Evolutionary conservation across 1,140 invertebrate species (phyloP), one percentile per base, ranked within the genome.

Genomic region (Antheraea mylitta): DNA sequence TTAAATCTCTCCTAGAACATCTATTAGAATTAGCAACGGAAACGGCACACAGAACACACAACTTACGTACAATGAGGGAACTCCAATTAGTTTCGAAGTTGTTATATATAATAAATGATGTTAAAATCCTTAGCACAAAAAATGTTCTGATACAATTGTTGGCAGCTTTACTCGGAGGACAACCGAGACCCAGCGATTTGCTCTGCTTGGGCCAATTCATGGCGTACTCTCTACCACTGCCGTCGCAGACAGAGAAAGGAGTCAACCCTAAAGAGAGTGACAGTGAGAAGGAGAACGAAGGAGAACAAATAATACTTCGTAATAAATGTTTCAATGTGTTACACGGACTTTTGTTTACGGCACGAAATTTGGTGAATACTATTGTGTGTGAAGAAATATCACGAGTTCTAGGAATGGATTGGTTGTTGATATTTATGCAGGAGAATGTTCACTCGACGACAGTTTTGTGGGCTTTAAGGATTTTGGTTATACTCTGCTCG

Each of bases 1-100:
- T 99, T 70, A 95, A 98, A 75, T 98, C 98, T 0, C 93, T 99
- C 18, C 94, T 99, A 76, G 99, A 99, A 89, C 98, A 99, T 92
- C 95, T 99, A 68, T 95, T 98, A 74, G 98, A 99, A 89, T 90
- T 99, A 16, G 96, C 98, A 4, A 97, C 97, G 19, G 98, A 99
- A 85, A 98, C 97, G 0, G 97, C 96, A 83, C 98, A 99, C 80
- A 96, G 97, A 85, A 95, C 96, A 73, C 96, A 95, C 77, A 99
- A 99, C 92, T 93, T 98, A 67, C 95, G 95, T 87, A 94, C 98
- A 70, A 96, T 99, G 95, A 93, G 97, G 66, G 96, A 98, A 75
- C 90, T 98, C 60, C 96, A 97, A 79, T 83, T 98, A 45, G 96
- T 97, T 11, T 95, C 96, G 37, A 96, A 96, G 81, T 91, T 99